Evolutionary conservation across 1,140 invertebrate genomes (phyloP).

Genomic region (Temnothorax nylanderi): DNA sequence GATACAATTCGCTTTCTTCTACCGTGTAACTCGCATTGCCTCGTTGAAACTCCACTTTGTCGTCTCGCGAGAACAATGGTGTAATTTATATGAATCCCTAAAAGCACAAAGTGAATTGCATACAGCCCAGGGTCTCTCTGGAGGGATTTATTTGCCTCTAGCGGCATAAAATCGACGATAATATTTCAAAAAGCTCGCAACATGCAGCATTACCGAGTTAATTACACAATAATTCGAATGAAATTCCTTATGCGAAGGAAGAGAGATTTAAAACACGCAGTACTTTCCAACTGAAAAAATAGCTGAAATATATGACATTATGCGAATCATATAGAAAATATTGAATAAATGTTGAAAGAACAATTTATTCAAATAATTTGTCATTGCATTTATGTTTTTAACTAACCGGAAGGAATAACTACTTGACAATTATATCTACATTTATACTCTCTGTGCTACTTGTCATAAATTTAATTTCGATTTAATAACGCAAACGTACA

Average conservation of each 20-base stretch:
- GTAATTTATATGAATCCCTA: constrained; percentile 56
- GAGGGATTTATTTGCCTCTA: constrained; percentile 46
- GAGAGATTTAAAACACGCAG: background rate
- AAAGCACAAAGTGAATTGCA: constrained; percentile 54
- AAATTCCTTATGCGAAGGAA: background rate
- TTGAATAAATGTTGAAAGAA: background rate
- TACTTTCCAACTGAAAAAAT: background rate
- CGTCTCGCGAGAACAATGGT: constrained; percentile 47
- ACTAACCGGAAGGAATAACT: background rate
- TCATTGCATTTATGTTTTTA: background rate
- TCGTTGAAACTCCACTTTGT: constrained; percentile 56
- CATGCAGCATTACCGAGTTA: constrained; percentile 29
- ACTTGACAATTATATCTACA: background rate
- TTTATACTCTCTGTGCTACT: background rate
- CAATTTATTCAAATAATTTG: background rate
- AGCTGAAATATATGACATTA: too few species aligned
- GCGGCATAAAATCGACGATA: constrained; percentile 49
- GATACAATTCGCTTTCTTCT: constrained; percentile 53
- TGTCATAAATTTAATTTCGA: background rate
- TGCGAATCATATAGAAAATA: background rate
- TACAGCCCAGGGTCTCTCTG: constrained; percentile 10
- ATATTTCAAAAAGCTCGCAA: constrained; percentile 49
- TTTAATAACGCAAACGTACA: background rate
- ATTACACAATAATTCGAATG: constrained; percentile 16
- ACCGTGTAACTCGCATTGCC: constrained; percentile 18